Conservation (phyloP, 2,797 vertebrate species). For the Pyrrhura leucotis region DNA sequence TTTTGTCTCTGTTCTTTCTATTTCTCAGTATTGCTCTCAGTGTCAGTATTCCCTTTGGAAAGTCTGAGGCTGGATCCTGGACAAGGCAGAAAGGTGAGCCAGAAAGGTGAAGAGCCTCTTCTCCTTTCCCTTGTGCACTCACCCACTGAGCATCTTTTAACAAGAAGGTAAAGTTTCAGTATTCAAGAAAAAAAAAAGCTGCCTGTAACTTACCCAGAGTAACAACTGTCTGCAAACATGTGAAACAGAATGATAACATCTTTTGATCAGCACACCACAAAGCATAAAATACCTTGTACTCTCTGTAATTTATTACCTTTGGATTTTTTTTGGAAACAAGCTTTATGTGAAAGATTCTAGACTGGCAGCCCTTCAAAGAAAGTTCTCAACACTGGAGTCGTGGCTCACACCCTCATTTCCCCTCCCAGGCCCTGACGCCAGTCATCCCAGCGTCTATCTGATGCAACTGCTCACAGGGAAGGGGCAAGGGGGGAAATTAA, state of each 20-base stretch:
- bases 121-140: not conserved
- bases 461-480: not conserved
- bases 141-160: not conserved
- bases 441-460: not conserved
- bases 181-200: not conserved
- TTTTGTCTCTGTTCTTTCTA: not conserved
- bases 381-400: not conserved
- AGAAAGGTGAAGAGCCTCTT: not conserved
- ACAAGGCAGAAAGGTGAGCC: not conserved
- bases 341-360: constrained; percentile 12
- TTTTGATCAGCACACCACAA: constrained; percentile 60
- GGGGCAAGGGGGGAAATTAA: not conserved
- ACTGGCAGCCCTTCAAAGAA: constrained; percentile 36
- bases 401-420: not conserved
- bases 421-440: not conserved
- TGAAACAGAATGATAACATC: constrained; percentile 11
- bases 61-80: not conserved
- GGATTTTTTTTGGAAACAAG: constrained; percentile 33
- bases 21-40: not conserved
- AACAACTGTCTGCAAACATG: constrained; percentile 38
- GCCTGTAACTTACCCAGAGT: not conserved
- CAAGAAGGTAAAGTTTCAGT: not conserved
- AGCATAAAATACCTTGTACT: constrained; percentile 22
- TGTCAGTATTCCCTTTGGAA: not conserved
- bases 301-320: constrained; percentile 37